phyloP scores from a whole-genome alignment of 1,140 invertebrate species.

The Brachionus rotundiformis region DNA sequence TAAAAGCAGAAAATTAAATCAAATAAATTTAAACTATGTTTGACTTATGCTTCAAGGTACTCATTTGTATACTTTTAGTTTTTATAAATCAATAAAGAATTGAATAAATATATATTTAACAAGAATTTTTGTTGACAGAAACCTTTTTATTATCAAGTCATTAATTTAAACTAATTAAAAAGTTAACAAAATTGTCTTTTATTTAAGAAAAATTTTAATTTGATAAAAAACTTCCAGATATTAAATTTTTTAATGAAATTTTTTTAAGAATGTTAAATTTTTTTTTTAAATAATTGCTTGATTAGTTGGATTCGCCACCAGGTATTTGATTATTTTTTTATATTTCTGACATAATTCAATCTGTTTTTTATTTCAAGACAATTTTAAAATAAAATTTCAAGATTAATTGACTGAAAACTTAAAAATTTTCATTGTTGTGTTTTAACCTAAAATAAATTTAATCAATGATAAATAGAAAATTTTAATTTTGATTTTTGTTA shows the following conservation, averaged over 20 bases:
- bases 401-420: conserved; percentile 35
- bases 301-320: neutral
- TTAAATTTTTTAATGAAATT: neutral
- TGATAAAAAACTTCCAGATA: neutral
- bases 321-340: neutral
- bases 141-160: neutral
- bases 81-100: neutral
- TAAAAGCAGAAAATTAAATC: no score
- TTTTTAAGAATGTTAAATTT: neutral
- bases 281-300: neutral
- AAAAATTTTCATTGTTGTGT: conserved; percentile 6
- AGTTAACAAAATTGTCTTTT: neutral
- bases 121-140: neutral
- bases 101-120: neutral
- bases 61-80: neutral
- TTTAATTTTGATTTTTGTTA: neutral
- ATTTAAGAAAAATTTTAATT: no score
- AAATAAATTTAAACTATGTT: neutral
- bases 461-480: neutral
- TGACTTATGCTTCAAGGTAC: neutral
- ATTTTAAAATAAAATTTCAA: neutral
- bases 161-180: neutral
- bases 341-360: conserved; percentile 1
- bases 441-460: neutral
- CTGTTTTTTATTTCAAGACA: conserved; percentile 17